Conservation (phyloP, 2,113 vertebrate species). For the Bubalus kerabau region DNA sequence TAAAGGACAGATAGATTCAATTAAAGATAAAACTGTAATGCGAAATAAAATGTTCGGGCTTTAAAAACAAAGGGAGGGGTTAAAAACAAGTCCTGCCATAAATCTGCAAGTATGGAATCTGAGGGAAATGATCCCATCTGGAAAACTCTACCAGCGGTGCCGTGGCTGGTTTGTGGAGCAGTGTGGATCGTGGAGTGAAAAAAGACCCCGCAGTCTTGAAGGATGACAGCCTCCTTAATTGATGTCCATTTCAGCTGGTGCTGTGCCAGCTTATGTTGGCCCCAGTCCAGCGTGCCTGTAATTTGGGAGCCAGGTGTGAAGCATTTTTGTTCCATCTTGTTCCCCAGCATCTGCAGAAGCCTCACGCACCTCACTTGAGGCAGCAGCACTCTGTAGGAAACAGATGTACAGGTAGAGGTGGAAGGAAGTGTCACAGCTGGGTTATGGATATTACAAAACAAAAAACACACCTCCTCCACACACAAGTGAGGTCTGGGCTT, state of each 20-base stretch:
- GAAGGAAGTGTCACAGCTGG: slow-evolving; percentile 80
- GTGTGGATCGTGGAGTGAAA: slow-evolving; percentile 69
- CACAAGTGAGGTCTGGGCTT: slow-evolving; percentile 55
- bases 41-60: slow-evolving; percentile 74
- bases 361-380: slow-evolving; percentile 76
- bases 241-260: slow-evolving; percentile 87
- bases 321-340: slow-evolving; percentile 86
- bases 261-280: slow-evolving; percentile 86
- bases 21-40: slow-evolving; percentile 73
- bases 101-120: slow-evolving; percentile 79
- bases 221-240: slow-evolving; percentile 85
- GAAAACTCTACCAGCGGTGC: slow-evolving; percentile 79
- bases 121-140: slow-evolving; percentile 82
- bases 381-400: slow-evolving; percentile 80
- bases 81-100: slow-evolving; percentile 68
- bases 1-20: slow-evolving; percentile 62
- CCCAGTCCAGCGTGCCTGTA: slow-evolving; percentile 81
- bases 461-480: slow-evolving; percentile 11
- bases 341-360: slow-evolving; percentile 82
- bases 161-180: slow-evolving; percentile 77
- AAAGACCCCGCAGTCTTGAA: slow-evolving; percentile 79
- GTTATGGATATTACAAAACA: slow-evolving; percentile 44
- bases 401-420: slow-evolving; percentile 82
- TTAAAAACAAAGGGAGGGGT: slow-evolving; percentile 58
- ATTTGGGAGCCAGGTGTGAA: slow-evolving; percentile 88